These are phyloP conservation scores for Rhegmatorhina hoffmannsi DNA, from an alignment of 2,113 vertebrate species.

Conservation along the genomic window DNA sequence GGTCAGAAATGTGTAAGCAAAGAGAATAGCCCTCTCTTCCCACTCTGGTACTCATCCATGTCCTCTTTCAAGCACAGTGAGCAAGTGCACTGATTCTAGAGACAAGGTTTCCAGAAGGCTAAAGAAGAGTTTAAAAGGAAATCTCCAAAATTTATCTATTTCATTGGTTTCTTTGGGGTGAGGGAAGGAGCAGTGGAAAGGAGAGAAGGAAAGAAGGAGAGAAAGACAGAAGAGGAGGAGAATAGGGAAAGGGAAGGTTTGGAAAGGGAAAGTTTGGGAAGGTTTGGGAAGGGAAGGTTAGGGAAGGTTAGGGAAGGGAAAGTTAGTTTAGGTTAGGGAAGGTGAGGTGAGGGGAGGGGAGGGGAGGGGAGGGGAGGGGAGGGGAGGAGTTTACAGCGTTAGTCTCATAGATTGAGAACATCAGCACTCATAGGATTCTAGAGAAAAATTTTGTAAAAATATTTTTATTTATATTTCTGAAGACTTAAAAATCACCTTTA, in stretches of 20 bases:
- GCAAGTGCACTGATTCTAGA: background rate
- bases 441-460: background rate
- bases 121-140: background rate
- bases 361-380: no score
- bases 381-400: background rate
- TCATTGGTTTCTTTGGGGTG: background rate
- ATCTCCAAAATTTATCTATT: background rate
- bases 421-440: background rate
- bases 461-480: background rate
- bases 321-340: no score
- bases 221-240: background rate
- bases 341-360: no score
- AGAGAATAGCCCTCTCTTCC: background rate
- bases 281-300: no score
- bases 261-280: no score
- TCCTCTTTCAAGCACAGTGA: background rate
- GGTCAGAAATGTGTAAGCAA: background rate
- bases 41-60: rapidly evolving
- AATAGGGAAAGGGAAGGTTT: no score
- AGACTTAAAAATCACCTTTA: background rate
- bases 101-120: background rate
- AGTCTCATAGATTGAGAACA: background rate
- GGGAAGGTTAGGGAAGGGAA: no score
- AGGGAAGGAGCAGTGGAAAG: background rate
- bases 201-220: background rate